phyloP scores from a whole-genome alignment of 2,888 invertebrate genomes.

The Pristionchus exspectatus region DNA sequence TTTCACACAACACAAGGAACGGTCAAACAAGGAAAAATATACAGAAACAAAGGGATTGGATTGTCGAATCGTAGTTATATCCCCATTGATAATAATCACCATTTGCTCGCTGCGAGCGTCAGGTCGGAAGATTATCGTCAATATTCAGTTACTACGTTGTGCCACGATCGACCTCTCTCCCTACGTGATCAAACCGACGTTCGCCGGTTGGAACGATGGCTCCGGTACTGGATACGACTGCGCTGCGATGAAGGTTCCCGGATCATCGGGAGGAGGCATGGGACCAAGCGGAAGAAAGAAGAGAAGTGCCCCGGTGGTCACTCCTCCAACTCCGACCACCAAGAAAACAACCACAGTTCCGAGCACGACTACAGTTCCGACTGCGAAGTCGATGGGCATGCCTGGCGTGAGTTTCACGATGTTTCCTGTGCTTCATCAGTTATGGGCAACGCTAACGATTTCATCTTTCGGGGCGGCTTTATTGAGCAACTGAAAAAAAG shows the following conservation, averaged over 20 bases:
- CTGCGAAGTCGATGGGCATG: not conserved
- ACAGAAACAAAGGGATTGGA: too few species aligned
- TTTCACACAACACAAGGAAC: too few species aligned
- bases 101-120: too few species aligned
- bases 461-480: too few species aligned
- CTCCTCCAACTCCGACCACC: not conserved
- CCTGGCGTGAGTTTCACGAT: slow-evolving; percentile 1
- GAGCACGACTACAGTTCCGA: not conserved
- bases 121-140: too few species aligned
- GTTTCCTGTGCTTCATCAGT: not conserved
- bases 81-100: too few species aligned
- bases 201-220: not conserved
- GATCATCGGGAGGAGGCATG: too few species aligned
- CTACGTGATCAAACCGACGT: not conserved
- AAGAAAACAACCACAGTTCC: not conserved
- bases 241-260: not conserved
- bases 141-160: not conserved
- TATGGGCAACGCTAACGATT: not conserved
- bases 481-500: not conserved
- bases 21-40: too few species aligned
- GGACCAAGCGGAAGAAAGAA: not conserved
- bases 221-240: not conserved
- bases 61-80: too few species aligned
- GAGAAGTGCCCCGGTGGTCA: not conserved
- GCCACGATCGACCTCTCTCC: not conserved